These are phyloP conservation scores for Chionis minor DNA, from an alignment of 2,113 vertebrate genomes.

Conservation along the genomic window DNA sequence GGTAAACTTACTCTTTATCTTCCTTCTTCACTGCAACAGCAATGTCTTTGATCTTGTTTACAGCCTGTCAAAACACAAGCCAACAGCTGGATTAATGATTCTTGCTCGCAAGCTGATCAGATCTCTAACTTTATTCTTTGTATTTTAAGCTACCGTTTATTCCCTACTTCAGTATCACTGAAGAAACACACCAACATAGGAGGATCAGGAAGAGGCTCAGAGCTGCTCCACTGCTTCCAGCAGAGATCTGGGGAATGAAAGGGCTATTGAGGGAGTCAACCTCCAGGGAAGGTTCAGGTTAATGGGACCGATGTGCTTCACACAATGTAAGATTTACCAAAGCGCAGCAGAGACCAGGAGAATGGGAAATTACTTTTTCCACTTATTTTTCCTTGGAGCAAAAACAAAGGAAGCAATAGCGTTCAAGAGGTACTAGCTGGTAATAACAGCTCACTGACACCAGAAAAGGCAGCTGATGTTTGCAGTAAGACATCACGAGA, in stretches of 20 bases:
- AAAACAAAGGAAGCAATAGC: neutral
- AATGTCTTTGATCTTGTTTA: constrained; percentile 90
- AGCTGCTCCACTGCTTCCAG: neutral
- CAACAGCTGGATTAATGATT: constrained; percentile 14
- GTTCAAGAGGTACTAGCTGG: fast-evolving
- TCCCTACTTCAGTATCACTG: neutral
- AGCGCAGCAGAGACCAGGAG: neutral
- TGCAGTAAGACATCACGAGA: neutral
- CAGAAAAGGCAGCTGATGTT: neutral
- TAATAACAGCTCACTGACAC: neutral
- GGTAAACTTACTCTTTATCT: constrained; percentile 85
- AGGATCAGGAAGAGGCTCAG: neutral
- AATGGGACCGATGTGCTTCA: neutral
- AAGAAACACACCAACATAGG: neutral
- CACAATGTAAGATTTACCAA: fast-evolving
- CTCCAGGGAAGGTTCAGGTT: neutral
- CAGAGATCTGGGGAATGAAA: neutral
- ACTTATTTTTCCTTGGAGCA: neutral
- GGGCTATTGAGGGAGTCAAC: neutral
- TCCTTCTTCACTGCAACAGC: constrained; percentile 91
- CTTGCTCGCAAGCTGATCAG: neutral
- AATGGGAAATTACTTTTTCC: fast-evolving
- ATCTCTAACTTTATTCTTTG: neutral
- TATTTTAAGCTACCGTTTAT: neutral
- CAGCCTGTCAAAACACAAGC: constrained; percentile 77